Evolutionary conservation across 1,140 invertebrate species (phyloP), one percentile per base, ranked within the genome.

Genomic region (Cyclina sinensis): DNA sequence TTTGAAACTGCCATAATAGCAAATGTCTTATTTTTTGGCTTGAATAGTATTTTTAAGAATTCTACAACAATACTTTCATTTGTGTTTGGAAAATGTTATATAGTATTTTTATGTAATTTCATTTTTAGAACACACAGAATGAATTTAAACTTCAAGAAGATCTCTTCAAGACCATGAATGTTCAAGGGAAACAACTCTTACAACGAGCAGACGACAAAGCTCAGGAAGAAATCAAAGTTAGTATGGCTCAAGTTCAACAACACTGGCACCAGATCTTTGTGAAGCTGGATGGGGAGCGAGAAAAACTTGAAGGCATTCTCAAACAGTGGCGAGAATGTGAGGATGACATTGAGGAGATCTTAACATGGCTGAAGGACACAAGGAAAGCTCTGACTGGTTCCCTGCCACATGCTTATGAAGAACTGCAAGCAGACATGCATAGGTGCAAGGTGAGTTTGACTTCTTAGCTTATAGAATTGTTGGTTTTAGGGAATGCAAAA

Each of bases 251-350:
- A 62, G 80, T 93, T n/a, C 88, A 93, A 59, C 88, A 92, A 24
- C 89, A 91, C 27, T 92, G 91, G 89, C 98, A 35, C 97, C 97
- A 91, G 51, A 73, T 93, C 12, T 88, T 91, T 24, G 74, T 85
- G 12, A 68, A 86, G 48, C 95, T 99, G 0, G 97, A 98, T 90
- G 98, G 98, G 0, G 98, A 98, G 97, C 90, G 93, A 5, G 91
- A 94, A 48, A 94, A 94, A 78, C 92, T 96, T 5, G 94, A 95
- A 65, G 93, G 91, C 51, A 89, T 96, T 0, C 88, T 94, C 24
- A 90, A 92, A 46, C 93, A 95, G 87, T 96, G 96, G 94, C 90
- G 94, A 24, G 92, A 93, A n/a, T 95, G 95, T 91, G 95, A 96
- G 90, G 88, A 92, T 79, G 92, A 93, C 57, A 92, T 95, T 80